A percentile compares a stretch with the other conserved stretches of the same genome.
Conservation (phyloP, 1,140 invertebrate genomes). For the Neocloeon triangulifer region DNA sequence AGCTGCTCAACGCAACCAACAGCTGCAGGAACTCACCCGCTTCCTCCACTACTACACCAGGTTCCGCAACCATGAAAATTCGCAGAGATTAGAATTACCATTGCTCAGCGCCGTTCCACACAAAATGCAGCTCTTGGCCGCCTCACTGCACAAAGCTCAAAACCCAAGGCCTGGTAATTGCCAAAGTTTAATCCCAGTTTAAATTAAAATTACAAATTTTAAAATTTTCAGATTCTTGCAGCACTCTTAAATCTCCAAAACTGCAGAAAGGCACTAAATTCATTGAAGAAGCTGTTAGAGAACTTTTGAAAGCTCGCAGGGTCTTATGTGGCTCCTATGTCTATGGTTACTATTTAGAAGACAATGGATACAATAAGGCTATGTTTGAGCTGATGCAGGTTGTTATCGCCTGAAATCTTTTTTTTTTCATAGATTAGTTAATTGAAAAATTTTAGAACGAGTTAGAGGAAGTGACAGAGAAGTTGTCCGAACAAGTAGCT, state of each 20-base stretch:
- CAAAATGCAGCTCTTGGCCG: constrained; percentile 36
- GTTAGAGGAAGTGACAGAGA: constrained; percentile 39
- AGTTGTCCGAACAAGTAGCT: constrained; percentile 38
- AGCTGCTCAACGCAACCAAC: constrained; percentile 29
- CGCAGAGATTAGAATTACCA: constrained; percentile 33
- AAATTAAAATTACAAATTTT: not conserved
- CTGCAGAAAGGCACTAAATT: constrained; percentile 22
- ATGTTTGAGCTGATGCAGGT: constrained; percentile 53
- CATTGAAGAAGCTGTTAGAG: constrained; percentile 37
- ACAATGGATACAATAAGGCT: constrained; percentile 38
- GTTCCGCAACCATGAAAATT: constrained; percentile 43
- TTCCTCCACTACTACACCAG: constrained; percentile 44
- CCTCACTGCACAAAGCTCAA: not conserved
- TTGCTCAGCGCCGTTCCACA: constrained; percentile 30
- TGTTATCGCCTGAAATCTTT: too few relatives aligned
- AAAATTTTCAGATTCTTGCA: constrained; percentile 2
- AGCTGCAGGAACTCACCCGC: constrained; percentile 34
- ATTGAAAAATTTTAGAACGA: constrained; percentile 36
- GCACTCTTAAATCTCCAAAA: constrained; percentile 4
- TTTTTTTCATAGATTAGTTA: too few relatives aligned
- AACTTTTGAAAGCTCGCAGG: constrained; percentile 34
- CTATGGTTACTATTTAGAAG: constrained; percentile 39
- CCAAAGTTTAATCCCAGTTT: not conserved
- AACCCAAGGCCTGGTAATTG: not conserved
- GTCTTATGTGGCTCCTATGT: constrained; percentile 43